Conservation (phyloP, 2,113 vertebrate species). For the Cyanistes caeruleus region DNA sequence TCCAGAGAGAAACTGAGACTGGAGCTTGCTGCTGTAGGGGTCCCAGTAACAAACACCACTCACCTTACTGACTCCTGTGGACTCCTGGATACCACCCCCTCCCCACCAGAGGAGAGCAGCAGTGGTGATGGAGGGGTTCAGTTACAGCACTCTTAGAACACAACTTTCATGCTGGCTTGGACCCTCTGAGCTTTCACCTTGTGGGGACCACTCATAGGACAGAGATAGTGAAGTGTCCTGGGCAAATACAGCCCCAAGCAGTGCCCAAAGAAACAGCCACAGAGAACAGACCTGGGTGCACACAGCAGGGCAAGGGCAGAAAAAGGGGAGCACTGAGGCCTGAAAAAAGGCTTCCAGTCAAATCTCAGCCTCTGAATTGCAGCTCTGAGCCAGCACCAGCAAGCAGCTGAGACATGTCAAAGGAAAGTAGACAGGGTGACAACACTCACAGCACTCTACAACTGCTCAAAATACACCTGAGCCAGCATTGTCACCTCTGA, state of each 20-base stretch:
- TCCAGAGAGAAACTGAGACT: neutral
- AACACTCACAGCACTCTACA: neutral
- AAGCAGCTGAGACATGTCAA: neutral
- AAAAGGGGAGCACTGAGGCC: neutral
- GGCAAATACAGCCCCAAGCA: neutral
- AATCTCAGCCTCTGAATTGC: neutral
- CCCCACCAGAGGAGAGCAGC: neutral
- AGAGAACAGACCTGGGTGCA: neutral
- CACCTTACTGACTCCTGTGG: neutral
- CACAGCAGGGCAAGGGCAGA: neutral
- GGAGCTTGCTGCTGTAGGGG: neutral
- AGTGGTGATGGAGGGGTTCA: neutral
- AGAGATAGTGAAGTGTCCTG: neutral
- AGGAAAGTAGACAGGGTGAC: neutral
- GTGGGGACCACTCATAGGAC: neutral
- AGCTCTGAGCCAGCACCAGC: neutral
- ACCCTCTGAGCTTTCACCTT: neutral
- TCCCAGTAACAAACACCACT: neutral
- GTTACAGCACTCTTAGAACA: neutral
- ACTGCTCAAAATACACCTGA: neutral
- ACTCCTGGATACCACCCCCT: neutral
- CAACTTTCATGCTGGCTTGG: neutral
- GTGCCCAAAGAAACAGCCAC: neutral
- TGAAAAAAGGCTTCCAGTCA: neutral
- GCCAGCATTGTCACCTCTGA: neutral